Evolutionary conservation across 2,888 invertebrate genomes (phyloP).

Genomic region (Bruchidius siliquastri): DNA sequence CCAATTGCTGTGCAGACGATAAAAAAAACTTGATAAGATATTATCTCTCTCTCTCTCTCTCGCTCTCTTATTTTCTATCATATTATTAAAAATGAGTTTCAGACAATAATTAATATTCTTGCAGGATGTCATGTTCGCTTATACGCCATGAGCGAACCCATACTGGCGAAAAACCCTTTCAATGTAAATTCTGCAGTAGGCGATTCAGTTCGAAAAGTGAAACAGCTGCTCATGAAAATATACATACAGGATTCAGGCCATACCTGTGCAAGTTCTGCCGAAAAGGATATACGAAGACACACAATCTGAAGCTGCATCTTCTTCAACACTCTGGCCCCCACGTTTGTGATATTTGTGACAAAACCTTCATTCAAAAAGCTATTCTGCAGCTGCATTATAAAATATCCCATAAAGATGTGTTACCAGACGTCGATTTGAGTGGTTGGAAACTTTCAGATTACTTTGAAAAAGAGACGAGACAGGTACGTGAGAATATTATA

Average conservation of each 20-base stretch:
- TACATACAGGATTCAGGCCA: slow-evolving; percentile 48
- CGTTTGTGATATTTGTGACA: slow-evolving; percentile 28
- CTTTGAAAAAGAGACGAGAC: not conserved
- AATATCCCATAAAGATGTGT: slow-evolving; percentile 20
- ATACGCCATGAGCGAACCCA: slow-evolving; percentile 76
- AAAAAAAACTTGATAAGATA: no score
- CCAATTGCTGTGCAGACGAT: no score
- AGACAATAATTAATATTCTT: not conserved
- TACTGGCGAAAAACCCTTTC: slow-evolving; percentile 74
- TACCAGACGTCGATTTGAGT: slow-evolving; percentile 4
- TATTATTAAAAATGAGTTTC: no score
- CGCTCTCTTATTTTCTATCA: no score
- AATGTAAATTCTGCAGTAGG: slow-evolving; percentile 69
- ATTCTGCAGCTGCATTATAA: slow-evolving; percentile 30
- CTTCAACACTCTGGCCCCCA: slow-evolving; percentile 46
- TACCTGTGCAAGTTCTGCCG: slow-evolving; percentile 48
- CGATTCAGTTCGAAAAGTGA: slow-evolving; percentile 71
- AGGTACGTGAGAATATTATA: not conserved
- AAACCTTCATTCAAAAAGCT: slow-evolving; percentile 21
- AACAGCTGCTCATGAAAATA: slow-evolving; percentile 28
- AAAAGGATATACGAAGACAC: slow-evolving; percentile 43
- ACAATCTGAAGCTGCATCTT: slow-evolving; percentile 49
- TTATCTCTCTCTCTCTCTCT: no score
- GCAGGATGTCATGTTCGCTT: slow-evolving; percentile 47
- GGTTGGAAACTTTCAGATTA: not conserved